These are phyloP conservation scores for Myodes glareolus DNA, from an alignment of 2,113 vertebrate species.

Conservation along the genomic window DNA sequence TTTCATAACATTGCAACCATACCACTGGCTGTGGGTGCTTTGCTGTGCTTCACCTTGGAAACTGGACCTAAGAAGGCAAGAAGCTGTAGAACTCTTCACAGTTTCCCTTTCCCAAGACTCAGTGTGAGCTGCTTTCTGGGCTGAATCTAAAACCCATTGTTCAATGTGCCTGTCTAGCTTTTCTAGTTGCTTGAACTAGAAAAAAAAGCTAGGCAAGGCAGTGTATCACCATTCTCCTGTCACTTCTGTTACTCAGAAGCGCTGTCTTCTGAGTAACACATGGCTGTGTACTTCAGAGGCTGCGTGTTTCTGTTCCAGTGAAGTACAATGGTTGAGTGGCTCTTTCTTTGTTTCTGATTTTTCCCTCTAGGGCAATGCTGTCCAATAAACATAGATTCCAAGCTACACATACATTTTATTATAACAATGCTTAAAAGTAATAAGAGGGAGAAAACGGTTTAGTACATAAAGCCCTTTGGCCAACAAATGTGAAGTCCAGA, in stretches of 20 bases:
- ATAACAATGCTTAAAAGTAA: neutral
- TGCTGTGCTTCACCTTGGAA: neutral
- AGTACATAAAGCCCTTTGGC: neutral
- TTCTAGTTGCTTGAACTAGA: neutral
- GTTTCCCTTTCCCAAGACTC: neutral
- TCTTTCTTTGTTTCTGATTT: slow-evolving; percentile 6
- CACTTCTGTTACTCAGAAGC: too few species aligned
- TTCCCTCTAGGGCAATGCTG: neutral
- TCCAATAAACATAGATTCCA: slow-evolving; percentile 19
- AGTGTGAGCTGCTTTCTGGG: neutral
- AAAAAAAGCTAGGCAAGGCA: neutral
- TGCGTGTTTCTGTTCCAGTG: neutral
- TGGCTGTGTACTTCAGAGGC: neutral
- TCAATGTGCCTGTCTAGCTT: neutral
- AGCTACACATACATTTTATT: slow-evolving; percentile 16
- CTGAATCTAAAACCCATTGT: neutral
- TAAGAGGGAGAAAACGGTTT: neutral
- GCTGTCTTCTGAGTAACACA: neutral
- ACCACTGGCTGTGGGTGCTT: neutral
- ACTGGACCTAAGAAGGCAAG: neutral
- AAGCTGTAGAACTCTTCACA: neutral
- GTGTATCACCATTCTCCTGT: neutral
- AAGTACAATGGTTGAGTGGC: neutral
- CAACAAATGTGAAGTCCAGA: neutral
- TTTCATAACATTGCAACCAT: neutral